A percentile compares a stretch with the other conserved stretches of the same genome.
These are phyloP conservation scores for Cotesia congregata DNA, from an alignment of 2,888 invertebrate species.

Conservation along the genomic window DNA sequence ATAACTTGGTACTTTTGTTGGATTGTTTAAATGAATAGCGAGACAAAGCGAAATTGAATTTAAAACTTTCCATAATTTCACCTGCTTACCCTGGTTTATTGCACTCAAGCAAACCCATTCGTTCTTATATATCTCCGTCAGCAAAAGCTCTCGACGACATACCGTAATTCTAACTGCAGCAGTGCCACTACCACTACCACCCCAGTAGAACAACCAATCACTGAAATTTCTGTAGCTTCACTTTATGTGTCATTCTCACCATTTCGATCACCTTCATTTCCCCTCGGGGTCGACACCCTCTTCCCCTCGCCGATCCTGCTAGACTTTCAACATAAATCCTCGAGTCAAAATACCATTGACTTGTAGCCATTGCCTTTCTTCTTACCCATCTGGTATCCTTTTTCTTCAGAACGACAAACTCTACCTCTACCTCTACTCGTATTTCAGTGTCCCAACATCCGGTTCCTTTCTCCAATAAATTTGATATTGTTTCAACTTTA, in stretches of 20 bases:
- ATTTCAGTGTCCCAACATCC: slow-evolving; percentile 54
- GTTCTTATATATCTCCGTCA: background rate
- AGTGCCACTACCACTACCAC: background rate
- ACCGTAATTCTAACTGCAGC: background rate
- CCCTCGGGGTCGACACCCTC: background rate
- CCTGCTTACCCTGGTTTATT: background rate
- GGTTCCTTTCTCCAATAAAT: slow-evolving; percentile 63
- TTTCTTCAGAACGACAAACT: slow-evolving; percentile 11
- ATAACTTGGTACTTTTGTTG: background rate
- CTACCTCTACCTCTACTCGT: slow-evolving; percentile 44
- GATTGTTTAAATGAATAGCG: background rate
- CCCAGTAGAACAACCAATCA: background rate
- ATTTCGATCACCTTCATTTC: background rate
- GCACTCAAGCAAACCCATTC: background rate
- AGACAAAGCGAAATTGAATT: background rate
- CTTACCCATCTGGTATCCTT: slow-evolving; percentile 12
- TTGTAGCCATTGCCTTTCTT: slow-evolving; percentile 28
- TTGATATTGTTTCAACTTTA: slow-evolving; percentile 70
- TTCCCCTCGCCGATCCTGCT: background rate
- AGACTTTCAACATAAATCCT: background rate
- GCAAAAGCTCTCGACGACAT: background rate
- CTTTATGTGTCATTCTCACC: background rate
- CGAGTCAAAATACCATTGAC: slow-evolving; percentile 22
- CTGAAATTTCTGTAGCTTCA: background rate
- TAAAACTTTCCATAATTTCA: background rate